A percentile compares a stretch with the other conserved stretches of the same genome.
phyloP scores from a whole-genome alignment of 2,888 invertebrate genomes.

The Aethes cnicana region DNA sequence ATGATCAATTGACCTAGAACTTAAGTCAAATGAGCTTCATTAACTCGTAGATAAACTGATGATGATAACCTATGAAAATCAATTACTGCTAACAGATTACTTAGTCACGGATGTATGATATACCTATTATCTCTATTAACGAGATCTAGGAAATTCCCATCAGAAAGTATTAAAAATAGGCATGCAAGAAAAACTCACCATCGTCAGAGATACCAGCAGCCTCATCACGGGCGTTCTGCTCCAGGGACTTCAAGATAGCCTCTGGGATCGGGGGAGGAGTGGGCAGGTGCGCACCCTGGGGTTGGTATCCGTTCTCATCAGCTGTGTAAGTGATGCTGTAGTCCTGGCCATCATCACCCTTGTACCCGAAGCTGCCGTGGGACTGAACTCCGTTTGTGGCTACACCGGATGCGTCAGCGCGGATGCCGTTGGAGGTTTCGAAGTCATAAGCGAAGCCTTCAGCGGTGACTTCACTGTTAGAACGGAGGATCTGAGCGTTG shows the following conservation, averaged over 20 bases:
- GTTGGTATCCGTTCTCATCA: constrained; percentile 76
- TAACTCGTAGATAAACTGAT: neutral
- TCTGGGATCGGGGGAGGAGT: constrained; percentile 78
- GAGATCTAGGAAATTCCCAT: too few relatives aligned
- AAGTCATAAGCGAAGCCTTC: constrained; percentile 75
- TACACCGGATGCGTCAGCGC: constrained; percentile 72
- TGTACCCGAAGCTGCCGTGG: constrained; percentile 75
- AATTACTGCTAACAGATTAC: neutral
- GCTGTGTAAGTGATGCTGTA: constrained; percentile 77
- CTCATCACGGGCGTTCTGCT: constrained; percentile 77
- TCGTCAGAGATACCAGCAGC: constrained; percentile 76
- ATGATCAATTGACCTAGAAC: constrained; percentile 4
- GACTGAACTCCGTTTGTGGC: constrained; percentile 76
- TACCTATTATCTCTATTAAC: too few relatives aligned
- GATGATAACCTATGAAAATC: neutral
- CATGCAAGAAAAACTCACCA: constrained; percentile 54
- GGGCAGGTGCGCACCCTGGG: constrained; percentile 73
- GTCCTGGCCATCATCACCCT: constrained; percentile 77
- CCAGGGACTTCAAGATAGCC: constrained; percentile 72
- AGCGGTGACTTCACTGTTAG: constrained; percentile 71
- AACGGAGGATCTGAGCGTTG: constrained; percentile 65
- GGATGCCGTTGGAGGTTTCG: constrained; percentile 76
- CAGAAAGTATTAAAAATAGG: too few relatives aligned
- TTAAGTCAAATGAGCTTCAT: neutral
- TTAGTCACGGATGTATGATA: neutral